Evolutionary conservation across 1,140 invertebrate species (phyloP), one percentile per base, ranked within the genome.

Genomic region (Rhopalosiphum maidis): DNA sequence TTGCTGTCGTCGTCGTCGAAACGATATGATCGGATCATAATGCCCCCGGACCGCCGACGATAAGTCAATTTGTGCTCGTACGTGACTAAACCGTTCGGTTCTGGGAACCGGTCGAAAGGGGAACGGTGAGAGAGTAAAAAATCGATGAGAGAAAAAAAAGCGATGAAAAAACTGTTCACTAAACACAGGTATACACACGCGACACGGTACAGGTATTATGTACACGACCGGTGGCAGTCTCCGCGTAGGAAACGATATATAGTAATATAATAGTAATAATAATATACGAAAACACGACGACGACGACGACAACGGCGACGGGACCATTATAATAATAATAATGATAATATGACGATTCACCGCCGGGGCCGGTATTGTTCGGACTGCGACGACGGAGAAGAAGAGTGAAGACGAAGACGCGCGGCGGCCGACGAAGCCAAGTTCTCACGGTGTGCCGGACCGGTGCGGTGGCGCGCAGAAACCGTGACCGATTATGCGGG

Each of bases 81-180:
- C 82, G 91, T 93, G 91, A 93, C 91, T 51, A 93, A 93, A 93
- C 41, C 68, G 91, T 93, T 93, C 41, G 91, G 91, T 93, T 93
- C 82, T 93, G 91, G 91, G 91, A 93, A 93, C 91, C 48, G 11
- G 46, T 54, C 25, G 43, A 51, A 88, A 93, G 7, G n/a, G 5
- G 51, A 23, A 90, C 55, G 89, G 51, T 55, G 35, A 54, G 48
- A 90, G 23, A 60, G 35, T 35, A 21, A 18, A 60, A 55, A 60
- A 55, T 30, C 3, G 11, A n/a, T n/a, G 11, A 51, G 23, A 83
- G 22, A 54, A 55, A 54, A 92, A 21, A 83, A 85, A 54, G 15
- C n/a, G 87, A 54, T 25, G 46, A 22, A 89, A 54, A 89, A 37
- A 55, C 60, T 68, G n/a, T 68, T 68, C 60, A 18, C 60, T n/a